Conservation (phyloP, 1,140 invertebrate species). For the Zaprionus africanus region DNA sequence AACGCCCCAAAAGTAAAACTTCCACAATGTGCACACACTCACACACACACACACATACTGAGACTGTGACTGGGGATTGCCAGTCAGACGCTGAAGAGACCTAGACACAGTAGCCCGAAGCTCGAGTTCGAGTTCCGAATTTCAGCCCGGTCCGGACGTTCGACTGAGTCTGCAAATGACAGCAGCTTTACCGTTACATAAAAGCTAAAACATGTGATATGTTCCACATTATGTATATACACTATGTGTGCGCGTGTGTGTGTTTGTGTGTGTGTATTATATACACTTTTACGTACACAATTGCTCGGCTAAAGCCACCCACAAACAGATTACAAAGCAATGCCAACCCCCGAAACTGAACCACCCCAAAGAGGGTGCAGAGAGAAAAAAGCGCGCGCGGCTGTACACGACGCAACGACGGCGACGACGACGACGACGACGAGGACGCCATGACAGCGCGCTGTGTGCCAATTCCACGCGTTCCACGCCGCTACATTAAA, state of each 20-base stretch:
- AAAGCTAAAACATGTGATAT: slow-evolving; percentile 74
- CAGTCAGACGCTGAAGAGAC: slow-evolving; percentile 48
- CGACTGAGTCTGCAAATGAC: slow-evolving; percentile 74
- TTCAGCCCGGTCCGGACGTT: slow-evolving; percentile 55
- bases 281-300: slow-evolving; percentile 50
- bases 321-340: slow-evolving; percentile 76
- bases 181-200: slow-evolving; percentile 79
- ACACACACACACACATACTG: slow-evolving; percentile 37
- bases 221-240: slow-evolving; percentile 40
- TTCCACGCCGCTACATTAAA: slow-evolving; percentile 45
- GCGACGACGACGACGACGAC: slow-evolving; percentile 24
- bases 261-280: slow-evolving; percentile 40
- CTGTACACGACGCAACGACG: slow-evolving; percentile 30
- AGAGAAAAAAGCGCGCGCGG: slow-evolving; percentile 25
- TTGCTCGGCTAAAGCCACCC: slow-evolving; percentile 71
- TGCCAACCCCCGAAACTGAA: slow-evolving; percentile 67
- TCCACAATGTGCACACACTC: slow-evolving; percentile 32
- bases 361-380: slow-evolving; percentile 51
- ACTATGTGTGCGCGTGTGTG: slow-evolving; percentile 36
- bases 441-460: slow-evolving; percentile 61
- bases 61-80: slow-evolving; percentile 26
- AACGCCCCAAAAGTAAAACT: slow-evolving; percentile 73
- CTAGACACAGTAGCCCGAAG: slow-evolving; percentile 47
- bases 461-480: slow-evolving; percentile 63
- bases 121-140: slow-evolving; percentile 33